Percentiles rank a stretch among this genome's conserved stretches.
Conservation (phyloP, 2,888 invertebrate species). For the Pristionchus arcanus region DNA sequence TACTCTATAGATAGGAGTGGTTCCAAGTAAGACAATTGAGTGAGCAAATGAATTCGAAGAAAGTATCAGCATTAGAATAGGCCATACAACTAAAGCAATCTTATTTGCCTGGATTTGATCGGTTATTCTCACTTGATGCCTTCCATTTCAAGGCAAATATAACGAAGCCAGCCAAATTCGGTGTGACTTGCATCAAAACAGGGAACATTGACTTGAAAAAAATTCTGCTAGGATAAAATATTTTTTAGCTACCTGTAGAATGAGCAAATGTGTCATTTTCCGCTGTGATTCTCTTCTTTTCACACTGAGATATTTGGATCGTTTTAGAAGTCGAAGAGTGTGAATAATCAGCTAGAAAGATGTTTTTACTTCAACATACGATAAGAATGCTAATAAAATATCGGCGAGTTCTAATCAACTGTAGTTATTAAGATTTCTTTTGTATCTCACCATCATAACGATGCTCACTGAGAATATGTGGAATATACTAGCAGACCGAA, state of each 20-base stretch:
- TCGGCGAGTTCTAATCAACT: no score
- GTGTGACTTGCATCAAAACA: background rate
- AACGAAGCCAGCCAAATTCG: conserved; percentile 7
- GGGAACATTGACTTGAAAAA: background rate
- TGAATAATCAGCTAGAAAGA: background rate
- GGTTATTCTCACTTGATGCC: background rate
- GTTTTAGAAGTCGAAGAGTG: background rate
- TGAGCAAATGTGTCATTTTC: background rate
- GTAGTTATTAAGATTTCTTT: background rate
- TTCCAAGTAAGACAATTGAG: background rate
- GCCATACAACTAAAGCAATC: background rate
- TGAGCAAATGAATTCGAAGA: conserved; percentile 26
- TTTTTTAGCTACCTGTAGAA: background rate
- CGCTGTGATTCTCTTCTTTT: background rate
- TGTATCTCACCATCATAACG: background rate
- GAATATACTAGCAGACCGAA: background rate
- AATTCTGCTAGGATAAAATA: background rate
- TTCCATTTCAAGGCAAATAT: background rate
- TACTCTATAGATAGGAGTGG: background rate
- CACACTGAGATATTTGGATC: background rate
- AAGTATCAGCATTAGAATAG: background rate
- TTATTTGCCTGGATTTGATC: background rate
- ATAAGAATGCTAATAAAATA: no score
- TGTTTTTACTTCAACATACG: no score
- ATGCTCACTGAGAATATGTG: background rate